A percentile compares a stretch with the other conserved stretches of the same genome.
Evolutionary conservation across 1,140 invertebrate species (phyloP).

Genomic region (Pachypsylla venusta): DNA sequence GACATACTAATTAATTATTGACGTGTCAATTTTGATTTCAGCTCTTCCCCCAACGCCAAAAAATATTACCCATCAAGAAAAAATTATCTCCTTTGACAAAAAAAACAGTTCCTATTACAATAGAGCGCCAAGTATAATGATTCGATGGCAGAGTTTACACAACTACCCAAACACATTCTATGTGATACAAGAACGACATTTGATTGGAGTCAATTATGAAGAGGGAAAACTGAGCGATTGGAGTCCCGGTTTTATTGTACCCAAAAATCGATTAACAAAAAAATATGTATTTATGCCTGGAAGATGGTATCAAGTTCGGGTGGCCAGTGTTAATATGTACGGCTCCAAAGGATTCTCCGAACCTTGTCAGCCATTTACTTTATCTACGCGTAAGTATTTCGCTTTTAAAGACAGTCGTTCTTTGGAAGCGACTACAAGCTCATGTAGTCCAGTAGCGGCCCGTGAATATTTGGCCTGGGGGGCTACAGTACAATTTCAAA

Average conservation of each 20-base stretch:
- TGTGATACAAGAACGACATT: conserved; percentile 39
- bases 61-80: background rate
- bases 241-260: conserved; percentile 33
- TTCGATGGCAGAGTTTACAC: background rate
- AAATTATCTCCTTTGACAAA: background rate
- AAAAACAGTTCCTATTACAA: too few relatives aligned
- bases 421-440: too few relatives aligned
- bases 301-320: conserved; percentile 58
- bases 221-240: conserved; percentile 37
- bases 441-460: too few relatives aligned
- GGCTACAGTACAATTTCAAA: too few relatives aligned
- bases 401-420: too few relatives aligned
- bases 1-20: too few relatives aligned
- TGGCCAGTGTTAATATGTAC: conserved; percentile 50
- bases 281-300: conserved; percentile 45
- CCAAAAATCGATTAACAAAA: conserved; percentile 39
- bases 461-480: too few relatives aligned
- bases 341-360: conserved; percentile 52
- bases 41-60: background rate
- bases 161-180: conserved; percentile 28
- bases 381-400: conserved; percentile 26
- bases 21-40: too few relatives aligned
- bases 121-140: background rate
- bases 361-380: conserved; percentile 44
- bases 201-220: conserved; percentile 36